Evolutionary conservation across 2,888 invertebrate species (phyloP).

Genomic region (Pyrrhia umbra): DNA sequence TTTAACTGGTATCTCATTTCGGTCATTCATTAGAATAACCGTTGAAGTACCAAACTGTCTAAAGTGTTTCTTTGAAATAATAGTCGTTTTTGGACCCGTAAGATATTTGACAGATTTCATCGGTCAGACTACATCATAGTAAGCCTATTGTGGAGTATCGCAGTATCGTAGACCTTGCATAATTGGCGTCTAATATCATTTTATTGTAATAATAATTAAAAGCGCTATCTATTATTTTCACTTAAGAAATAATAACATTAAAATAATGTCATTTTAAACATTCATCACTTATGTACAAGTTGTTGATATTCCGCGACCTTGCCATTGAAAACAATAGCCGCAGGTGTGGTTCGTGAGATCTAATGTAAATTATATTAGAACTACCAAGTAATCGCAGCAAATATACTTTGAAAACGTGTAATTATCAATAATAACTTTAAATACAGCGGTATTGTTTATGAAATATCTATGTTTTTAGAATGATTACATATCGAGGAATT

Average conservation of each 20-base stretch:
- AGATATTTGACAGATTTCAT: too few relatives aligned
- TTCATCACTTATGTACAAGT: constrained; percentile 21
- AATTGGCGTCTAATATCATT: too few relatives aligned
- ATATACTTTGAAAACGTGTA: constrained; percentile 7
- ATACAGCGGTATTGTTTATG: not conserved
- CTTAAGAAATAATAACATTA: constrained; percentile 16
- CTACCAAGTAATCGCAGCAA: constrained; percentile 13
- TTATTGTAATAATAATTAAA: not conserved
- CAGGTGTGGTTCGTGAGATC: constrained; percentile 31
- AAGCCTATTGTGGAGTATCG: too few relatives aligned
- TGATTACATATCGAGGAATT: not conserved
- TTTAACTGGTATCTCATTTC: too few relatives aligned
- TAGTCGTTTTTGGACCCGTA: too few relatives aligned
- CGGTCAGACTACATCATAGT: too few relatives aligned
- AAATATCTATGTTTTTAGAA: not conserved
- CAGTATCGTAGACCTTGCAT: too few relatives aligned
- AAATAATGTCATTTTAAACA: constrained; percentile 1
- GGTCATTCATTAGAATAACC: too few relatives aligned
- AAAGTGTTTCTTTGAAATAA: too few relatives aligned
- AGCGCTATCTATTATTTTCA: constrained; percentile 10
- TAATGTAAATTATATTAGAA: constrained; percentile 22
- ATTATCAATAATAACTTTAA: constrained; percentile 13
- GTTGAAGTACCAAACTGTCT: too few relatives aligned
- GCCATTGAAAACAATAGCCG: constrained; percentile 31
- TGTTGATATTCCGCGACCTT: constrained; percentile 40